Evolutionary conservation across 2,797 vertebrate species (phyloP).

Genomic region (Typhlichthys eigenmanni): DNA sequence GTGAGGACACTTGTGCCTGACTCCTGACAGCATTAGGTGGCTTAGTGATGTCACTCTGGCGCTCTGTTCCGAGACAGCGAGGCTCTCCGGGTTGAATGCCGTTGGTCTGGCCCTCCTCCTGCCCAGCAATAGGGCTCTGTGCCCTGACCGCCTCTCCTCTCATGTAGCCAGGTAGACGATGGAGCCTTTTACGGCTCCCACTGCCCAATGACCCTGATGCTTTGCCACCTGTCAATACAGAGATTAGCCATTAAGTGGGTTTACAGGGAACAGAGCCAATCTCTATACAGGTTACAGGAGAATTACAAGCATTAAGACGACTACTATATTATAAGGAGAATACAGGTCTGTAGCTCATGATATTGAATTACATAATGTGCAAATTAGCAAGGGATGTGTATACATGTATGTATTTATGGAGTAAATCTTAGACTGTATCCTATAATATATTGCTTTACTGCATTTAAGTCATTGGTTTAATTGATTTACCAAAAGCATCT

Average conservation of each 20-base stretch:
- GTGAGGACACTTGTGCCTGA: conserved; percentile 22
- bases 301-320: background rate
- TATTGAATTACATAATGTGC: too few relatives aligned
- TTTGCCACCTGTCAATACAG: conserved; percentile 72
- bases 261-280: conserved; percentile 45
- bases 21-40: conserved; percentile 17
- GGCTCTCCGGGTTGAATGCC: conserved; percentile 47
- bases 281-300: conserved; percentile 42
- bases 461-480: too few relatives aligned
- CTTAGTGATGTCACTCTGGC: conserved; percentile 31
- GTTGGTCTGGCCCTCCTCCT: conserved; percentile 27
- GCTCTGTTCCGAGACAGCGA: conserved; percentile 14
- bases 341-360: background rate
- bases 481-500: too few relatives aligned
- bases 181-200: conserved; percentile 70
- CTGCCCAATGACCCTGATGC: conserved; percentile 51
- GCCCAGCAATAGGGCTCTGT: conserved; percentile 37
- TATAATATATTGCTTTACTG: too few relatives aligned
- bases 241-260: conserved; percentile 69
- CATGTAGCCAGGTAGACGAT: conserved; percentile 82
- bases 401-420: too few relatives aligned
- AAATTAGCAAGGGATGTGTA: too few relatives aligned
- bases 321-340: background rate
- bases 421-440: too few relatives aligned
- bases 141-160: conserved; percentile 65